Evolutionary conservation across 2,888 invertebrate species (phyloP).

Genomic region (Drosophila affinis): DNA sequence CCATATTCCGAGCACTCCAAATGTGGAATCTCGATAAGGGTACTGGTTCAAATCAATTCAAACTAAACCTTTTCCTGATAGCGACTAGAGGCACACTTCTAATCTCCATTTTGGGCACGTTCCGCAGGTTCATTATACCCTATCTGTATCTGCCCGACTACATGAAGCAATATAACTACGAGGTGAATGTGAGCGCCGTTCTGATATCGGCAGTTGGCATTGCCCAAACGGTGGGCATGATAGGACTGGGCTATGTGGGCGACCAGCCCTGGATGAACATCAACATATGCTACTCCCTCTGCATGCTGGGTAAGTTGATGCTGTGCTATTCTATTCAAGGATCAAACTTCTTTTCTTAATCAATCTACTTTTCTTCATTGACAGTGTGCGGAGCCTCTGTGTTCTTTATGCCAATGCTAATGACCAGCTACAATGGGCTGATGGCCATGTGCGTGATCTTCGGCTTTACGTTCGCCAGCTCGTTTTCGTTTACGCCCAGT

Average conservation of each 20-base stretch:
- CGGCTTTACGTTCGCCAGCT: conserved; percentile 95
- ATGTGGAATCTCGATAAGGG: conserved; percentile 24
- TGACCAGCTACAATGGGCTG: conserved; percentile 75
- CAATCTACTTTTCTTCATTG: not conserved
- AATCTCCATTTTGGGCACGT: conserved; percentile 8
- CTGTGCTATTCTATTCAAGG: not conserved
- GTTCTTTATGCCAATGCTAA: conserved; percentile 81
- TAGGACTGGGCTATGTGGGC: conserved; percentile 94
- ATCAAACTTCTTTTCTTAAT: not conserved
- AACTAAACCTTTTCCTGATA: conserved; percentile 16
- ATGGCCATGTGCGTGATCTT: conserved; percentile 87
- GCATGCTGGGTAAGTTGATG: conserved; percentile 85
- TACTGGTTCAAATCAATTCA: conserved; percentile 20
- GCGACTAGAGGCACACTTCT: not conserved
- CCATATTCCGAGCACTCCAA: not conserved
- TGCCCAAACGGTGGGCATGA: conserved; percentile 95
- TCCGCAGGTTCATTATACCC: conserved; percentile 95
- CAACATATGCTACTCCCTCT: conserved; percentile 91
- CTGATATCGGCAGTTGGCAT: conserved; percentile 94
- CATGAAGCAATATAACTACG: conserved; percentile 89
- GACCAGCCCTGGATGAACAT: conserved; percentile 94
- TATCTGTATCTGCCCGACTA: conserved; percentile 97
- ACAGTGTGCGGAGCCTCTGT: conserved; percentile 83
- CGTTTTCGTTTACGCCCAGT: conserved; percentile 95
- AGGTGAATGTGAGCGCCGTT: conserved; percentile 89